Evolutionary conservation across 2,888 invertebrate genomes (phyloP).

Genomic region (Agrochola litura): DNA sequence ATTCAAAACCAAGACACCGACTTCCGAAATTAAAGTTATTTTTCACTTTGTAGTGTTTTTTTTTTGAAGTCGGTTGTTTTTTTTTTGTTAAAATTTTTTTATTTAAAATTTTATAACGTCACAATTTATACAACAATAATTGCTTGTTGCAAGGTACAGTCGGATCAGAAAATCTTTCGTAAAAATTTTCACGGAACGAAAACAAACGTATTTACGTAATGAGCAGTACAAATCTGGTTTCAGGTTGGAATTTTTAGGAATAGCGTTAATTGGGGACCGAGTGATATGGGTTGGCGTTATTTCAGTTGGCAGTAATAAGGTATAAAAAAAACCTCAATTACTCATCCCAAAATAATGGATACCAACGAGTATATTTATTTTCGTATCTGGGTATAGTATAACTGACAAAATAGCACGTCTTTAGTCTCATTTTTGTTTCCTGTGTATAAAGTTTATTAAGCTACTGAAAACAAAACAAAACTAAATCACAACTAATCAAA

Average conservation of each 20-base stretch:
- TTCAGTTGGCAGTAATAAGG: slow-evolving; percentile 21
- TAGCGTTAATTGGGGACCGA: slow-evolving; percentile 13
- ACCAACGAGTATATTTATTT: not conserved
- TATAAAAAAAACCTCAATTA: slow-evolving; percentile 4
- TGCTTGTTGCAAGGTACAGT: not conserved
- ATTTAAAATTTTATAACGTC: too few relatives aligned
- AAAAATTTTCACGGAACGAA: not conserved
- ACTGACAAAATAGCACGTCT: not conserved
- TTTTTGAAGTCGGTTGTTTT: too few relatives aligned
- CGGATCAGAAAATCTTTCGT: not conserved
- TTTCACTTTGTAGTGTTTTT: too few relatives aligned
- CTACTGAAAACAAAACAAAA: not conserved
- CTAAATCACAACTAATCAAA: slow-evolving; percentile 7
- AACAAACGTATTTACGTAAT: not conserved
- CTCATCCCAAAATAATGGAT: slow-evolving; percentile 1
- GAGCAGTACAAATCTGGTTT: not conserved
- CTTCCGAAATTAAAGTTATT: too few relatives aligned
- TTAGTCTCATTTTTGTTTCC: not conserved
- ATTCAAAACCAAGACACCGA: too few relatives aligned
- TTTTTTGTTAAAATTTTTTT: too few relatives aligned
- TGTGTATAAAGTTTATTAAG: not conserved
- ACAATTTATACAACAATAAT: not conserved
- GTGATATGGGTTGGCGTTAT: slow-evolving; percentile 39
- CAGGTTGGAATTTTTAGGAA: not conserved
- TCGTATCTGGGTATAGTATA: not conserved